These are phyloP conservation scores for Coranthus polyacanthus DNA, from an alignment of 2,797 vertebrate genomes.

Conservation along the genomic window DNA sequence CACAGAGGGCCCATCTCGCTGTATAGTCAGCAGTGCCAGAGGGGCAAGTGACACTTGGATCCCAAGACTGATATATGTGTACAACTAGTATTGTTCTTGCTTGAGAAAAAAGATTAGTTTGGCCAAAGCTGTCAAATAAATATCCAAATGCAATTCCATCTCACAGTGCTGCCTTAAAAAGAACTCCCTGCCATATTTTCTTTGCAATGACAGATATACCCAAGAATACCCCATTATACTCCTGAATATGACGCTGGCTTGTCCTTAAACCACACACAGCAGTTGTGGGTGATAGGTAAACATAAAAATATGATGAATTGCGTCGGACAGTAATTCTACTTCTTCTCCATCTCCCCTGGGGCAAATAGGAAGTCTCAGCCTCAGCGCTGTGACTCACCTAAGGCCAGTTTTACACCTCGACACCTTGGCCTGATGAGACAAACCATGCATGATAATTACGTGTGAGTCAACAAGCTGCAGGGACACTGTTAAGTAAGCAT, in stretches of 20 bases:
- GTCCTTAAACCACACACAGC: conserved; percentile 26
- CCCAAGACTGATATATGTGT: conserved; percentile 52
- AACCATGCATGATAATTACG: conserved; percentile 78
- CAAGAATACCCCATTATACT: conserved; percentile 49
- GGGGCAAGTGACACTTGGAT: conserved; percentile 50
- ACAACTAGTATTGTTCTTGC: conserved; percentile 48
- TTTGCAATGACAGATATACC: conserved; percentile 56
- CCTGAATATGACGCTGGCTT: conserved; percentile 42
- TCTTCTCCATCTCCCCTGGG: conserved; percentile 58
- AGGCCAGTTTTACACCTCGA: conserved; percentile 79
- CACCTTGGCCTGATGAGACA: conserved; percentile 74
- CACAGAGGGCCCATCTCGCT: conserved; percentile 64
- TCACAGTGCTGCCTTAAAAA: conserved; percentile 42
- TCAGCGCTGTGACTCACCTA: conserved; percentile 69
- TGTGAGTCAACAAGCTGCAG: conserved; percentile 73
- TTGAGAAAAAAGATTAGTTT: conserved; percentile 41
- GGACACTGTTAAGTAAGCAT: conserved; percentile 56
- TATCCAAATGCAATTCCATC: conserved; percentile 52
- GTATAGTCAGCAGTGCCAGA: conserved; percentile 53
- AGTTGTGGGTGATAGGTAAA: conserved; percentile 62
- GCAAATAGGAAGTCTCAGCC: conserved; percentile 57
- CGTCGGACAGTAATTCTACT: conserved; percentile 59
- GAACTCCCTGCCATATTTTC: conserved; percentile 36
- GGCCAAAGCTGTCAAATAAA: conserved; percentile 62
- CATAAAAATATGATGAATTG: conserved; percentile 74